Evolutionary conservation across 2,113 vertebrate species (phyloP), one percentile per base, ranked within the genome.

Genomic region (Pampusana beccarii): DNA sequence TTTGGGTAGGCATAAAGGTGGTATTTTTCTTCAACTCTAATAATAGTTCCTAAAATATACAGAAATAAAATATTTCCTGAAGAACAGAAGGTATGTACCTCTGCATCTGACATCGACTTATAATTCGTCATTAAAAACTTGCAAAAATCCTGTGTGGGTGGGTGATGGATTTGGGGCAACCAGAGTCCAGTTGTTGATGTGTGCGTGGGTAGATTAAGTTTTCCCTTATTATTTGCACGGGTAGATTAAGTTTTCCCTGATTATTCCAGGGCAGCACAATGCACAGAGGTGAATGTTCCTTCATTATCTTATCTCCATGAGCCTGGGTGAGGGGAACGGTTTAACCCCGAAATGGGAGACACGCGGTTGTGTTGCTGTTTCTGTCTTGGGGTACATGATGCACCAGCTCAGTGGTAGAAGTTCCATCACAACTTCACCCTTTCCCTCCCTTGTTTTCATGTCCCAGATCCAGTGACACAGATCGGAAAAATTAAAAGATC

Each of bases 331-430:
- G 16, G 65, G 38, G 42, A 62, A 21, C 11, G 26, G 16, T 61
- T 50, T 19, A 29, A 66, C 8, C 15, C 44, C 10, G 3, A 7
- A 7, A 16, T 5, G 33, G 18, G 36, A 50, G 33, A 24, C 3
- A 2, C 11, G 0, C 4, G 2, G 1, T 1, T 42, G 34, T 26
- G 40, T 16, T n/a, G 24, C 53, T 73, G 50, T 48, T 50, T 17
- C 67, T 84, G 9, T 25, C 34, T 13, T 31, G 58, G 42, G 10
- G 24, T 33, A 3, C 1, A 1, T 3, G 33, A 26, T 31, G 42
- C 18, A 9, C 20, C 61, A 71, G 42, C 51, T 58, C 51, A 46
- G 42, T 0, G 0, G 19, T 46, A 34, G 81, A 10, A 57, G 40
- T 51, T 11, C 6, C 15, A 3, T 23, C 61, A 29, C 28, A 60